Conservation (phyloP, 2,797 vertebrate species). For the Sphenopsis melanotis region DNA sequence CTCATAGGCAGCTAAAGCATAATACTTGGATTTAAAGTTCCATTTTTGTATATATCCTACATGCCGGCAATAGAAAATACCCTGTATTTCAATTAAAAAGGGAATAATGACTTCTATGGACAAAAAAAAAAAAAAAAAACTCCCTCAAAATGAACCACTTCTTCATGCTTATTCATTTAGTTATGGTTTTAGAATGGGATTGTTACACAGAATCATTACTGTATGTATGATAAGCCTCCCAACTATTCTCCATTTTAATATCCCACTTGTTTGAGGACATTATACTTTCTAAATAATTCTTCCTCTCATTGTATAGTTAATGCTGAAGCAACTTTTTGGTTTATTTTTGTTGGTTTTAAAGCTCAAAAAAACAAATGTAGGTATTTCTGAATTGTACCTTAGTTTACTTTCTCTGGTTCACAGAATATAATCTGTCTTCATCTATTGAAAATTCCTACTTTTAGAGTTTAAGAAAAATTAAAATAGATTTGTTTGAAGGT, state of each 20-base stretch:
- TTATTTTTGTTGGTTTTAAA: neutral
- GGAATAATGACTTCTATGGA: neutral
- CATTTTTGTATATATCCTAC: neutral
- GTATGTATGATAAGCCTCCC: neutral
- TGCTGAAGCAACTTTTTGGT: neutral
- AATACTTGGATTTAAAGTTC: neutral
- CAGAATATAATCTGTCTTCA: neutral
- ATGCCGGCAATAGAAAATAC: neutral
- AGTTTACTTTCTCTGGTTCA: neutral
- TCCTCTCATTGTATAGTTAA: neutral
- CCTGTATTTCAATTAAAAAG: neutral
- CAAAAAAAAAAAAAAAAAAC: neutral
- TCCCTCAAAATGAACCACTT: neutral
- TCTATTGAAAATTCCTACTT: neutral
- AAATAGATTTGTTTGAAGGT: neutral
- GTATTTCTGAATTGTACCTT: neutral
- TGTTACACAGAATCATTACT: neutral
- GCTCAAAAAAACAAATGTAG: neutral
- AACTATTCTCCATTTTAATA: neutral
- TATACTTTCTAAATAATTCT: neutral
- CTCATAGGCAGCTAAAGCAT: neutral
- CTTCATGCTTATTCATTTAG: neutral
- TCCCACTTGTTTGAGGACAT: neutral
- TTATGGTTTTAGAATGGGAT: neutral
- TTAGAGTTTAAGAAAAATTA: neutral